Base-by-base conservation (phyloP, 2,113 vertebrate genomes). In the Cynopterus brachyotis region DNA sequence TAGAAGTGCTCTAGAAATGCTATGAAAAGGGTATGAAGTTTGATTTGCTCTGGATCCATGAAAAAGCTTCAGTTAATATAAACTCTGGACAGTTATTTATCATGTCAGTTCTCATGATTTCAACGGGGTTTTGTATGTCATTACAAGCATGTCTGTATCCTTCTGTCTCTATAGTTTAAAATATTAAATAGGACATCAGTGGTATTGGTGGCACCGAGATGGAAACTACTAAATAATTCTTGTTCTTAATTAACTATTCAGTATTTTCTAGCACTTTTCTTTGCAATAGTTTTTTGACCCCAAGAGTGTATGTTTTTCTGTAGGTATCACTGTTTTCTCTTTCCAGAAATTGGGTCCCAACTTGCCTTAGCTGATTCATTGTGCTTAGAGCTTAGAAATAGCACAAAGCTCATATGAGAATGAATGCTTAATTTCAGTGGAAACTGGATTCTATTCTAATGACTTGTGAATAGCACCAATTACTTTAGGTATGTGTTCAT, bases 81-180 rank as follows among this genome's bases (percentile, higher is more conserved):
- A 95, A 79, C 88, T 81, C 35, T 53, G 28, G 20, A 69, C 50
- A 89, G 11, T 28, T 69, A 55, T n/a, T 93, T 91, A 57, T 70
- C 47, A 47, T 55, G 10, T 20, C n/a, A 40, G n/a, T 26, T 69
- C 93, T 76, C 17, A 72, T 67, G 9, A 69, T 50, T 72, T 89
- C 17, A 42, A 0, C 60, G 79, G 62, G 19, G 16, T 57, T 93
- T 76, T 97, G 50, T 95, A 32, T 66, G 30, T 45, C 15, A 30
- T 57, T 72, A 1, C 8, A 30, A 64, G 42, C 28, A 32, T 37
- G n/a, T 17, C 55, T 93, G 10, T 59, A 19, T 81, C 45, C 55
- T 89, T 73, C 42, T 22, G 9, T 80, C 75, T 76, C n/a, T 45
- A 15, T 89, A 81, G 10, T 78, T 92, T 55, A 76, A 89, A 96